Conservation (phyloP, 92 coral and sea anemone genomes). For the Palythoa caribaeorum region DNA sequence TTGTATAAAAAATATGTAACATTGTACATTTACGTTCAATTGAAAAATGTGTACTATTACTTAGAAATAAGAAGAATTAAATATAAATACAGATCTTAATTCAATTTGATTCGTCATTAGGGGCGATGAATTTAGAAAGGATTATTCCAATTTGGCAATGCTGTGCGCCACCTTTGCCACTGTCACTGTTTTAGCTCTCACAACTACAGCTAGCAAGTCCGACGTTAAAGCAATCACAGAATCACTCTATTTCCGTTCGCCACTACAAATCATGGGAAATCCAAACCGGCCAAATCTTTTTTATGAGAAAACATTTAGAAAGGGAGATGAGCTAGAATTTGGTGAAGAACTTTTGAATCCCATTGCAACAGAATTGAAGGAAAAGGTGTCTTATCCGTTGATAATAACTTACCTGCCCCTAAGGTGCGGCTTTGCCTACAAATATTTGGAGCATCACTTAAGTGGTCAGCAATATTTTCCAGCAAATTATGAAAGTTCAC, state of each 20-base stretch:
- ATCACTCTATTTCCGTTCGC: neutral
- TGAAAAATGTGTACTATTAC: neutral
- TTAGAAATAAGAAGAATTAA: no score
- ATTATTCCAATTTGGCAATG: slow-evolving; percentile 62
- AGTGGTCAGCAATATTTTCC: no score
- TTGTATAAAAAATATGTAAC: neutral
- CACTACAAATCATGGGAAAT: no score
- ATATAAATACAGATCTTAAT: neutral
- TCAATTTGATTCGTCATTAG: slow-evolving; percentile 21
- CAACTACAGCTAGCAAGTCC: slow-evolving; percentile 52
- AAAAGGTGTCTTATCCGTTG: slow-evolving; percentile 34
- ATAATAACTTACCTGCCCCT: slow-evolving; percentile 61
- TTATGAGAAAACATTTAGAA: slow-evolving; percentile 10
- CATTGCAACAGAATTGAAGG: slow-evolving; percentile 45
- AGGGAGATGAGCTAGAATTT: no score
- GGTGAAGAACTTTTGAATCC: slow-evolving; percentile 12
- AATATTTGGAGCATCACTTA: no score
- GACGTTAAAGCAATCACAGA: slow-evolving; percentile 38
- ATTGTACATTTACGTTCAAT: neutral
- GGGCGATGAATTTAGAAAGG: slow-evolving; percentile 69
- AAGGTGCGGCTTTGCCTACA: no score
- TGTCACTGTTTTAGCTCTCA: slow-evolving; percentile 60
- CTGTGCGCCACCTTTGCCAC: slow-evolving; percentile 68
- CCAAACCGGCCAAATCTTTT: slow-evolving; percentile 28
- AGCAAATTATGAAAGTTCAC: no score